Percentiles rank a stretch among this genome's conserved stretches.
Evolutionary conservation across 1,140 invertebrate genomes (phyloP).

Genomic region (Neomicropteryx cornuta): DNA sequence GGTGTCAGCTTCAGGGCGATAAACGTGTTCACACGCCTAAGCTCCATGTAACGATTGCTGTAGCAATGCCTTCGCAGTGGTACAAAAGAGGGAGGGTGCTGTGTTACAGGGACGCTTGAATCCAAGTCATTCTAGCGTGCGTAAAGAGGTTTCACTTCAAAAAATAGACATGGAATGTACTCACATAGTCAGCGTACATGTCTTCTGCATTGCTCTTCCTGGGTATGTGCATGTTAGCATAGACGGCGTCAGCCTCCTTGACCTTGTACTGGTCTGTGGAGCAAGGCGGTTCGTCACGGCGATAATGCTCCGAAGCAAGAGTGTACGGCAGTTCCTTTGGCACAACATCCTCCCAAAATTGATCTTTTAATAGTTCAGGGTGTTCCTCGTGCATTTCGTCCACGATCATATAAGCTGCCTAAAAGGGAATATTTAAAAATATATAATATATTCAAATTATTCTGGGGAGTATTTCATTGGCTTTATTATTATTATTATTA

Average conservation of each 20-base stretch:
- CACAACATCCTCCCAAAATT: slow-evolving; percentile 86
- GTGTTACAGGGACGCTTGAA: neutral
- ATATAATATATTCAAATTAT: slow-evolving; percentile 7
- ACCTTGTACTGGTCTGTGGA: slow-evolving; percentile 77
- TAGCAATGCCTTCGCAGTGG: too few species aligned
- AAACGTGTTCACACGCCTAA: too few species aligned
- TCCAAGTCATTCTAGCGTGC: neutral
- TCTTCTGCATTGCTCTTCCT: slow-evolving; percentile 58
- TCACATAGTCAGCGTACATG: slow-evolving; percentile 77
- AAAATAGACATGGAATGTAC: slow-evolving; percentile 26
- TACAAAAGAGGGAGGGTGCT: too few species aligned
- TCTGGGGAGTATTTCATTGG: neutral
- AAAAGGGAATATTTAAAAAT: too few species aligned
- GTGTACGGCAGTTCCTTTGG: slow-evolving; percentile 80
- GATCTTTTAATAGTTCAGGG: slow-evolving; percentile 75
- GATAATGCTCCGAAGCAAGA: slow-evolving; percentile 71
- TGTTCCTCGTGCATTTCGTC: slow-evolving; percentile 88
- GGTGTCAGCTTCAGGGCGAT: too few species aligned
- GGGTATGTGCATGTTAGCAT: slow-evolving; percentile 56
- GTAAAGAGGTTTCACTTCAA: too few species aligned
- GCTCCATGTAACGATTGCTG: too few species aligned
- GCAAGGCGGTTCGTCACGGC: slow-evolving; percentile 68
- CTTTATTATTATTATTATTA: slow-evolving; percentile 1
- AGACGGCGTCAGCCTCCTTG: slow-evolving; percentile 68
- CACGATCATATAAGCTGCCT: slow-evolving; percentile 85